Conservation (phyloP, 2,888 invertebrate species). For the Desoria tigrina region DNA sequence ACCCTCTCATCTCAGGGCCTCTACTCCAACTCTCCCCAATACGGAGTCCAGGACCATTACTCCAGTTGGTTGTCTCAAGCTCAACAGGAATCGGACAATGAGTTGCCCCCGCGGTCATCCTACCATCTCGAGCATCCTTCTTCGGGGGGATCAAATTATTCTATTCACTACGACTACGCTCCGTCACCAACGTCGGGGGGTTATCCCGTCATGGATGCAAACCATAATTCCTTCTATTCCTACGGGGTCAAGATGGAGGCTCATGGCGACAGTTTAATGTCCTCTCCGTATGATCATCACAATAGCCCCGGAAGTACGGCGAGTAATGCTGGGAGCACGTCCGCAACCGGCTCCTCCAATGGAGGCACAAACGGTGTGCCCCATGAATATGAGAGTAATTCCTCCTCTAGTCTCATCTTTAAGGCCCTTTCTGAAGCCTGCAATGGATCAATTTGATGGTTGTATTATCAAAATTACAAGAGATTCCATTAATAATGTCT, state of each 20-base stretch:
- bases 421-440: constrained; percentile 52
- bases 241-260: constrained; percentile 45
- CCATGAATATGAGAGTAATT: constrained; percentile 29
- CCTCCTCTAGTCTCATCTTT: constrained; percentile 53
- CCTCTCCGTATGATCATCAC: constrained; percentile 22
- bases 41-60: constrained; percentile 30
- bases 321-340: constrained; percentile 7
- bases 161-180: constrained; percentile 43
- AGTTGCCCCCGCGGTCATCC: neutral
- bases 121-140: constrained; percentile 25
- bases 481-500: too few species aligned
- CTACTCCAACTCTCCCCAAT: constrained; percentile 12
- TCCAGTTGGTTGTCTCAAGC: constrained; percentile 22
- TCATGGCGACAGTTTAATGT: constrained; percentile 22
- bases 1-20: constrained; percentile 17
- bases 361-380: constrained; percentile 17
- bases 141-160: neutral
- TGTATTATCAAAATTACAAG: neutral
- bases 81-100: constrained; percentile 21
- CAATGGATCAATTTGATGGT: constrained; percentile 31
- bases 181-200: constrained; percentile 31
- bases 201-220: constrained; percentile 49
- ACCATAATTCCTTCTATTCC: constrained; percentile 49
- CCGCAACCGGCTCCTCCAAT: constrained; percentile 11
- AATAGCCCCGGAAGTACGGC: constrained; percentile 24